Evolutionary conservation across 2,797 vertebrate genomes (phyloP).

Genomic region (Spea hammondii): DNA sequence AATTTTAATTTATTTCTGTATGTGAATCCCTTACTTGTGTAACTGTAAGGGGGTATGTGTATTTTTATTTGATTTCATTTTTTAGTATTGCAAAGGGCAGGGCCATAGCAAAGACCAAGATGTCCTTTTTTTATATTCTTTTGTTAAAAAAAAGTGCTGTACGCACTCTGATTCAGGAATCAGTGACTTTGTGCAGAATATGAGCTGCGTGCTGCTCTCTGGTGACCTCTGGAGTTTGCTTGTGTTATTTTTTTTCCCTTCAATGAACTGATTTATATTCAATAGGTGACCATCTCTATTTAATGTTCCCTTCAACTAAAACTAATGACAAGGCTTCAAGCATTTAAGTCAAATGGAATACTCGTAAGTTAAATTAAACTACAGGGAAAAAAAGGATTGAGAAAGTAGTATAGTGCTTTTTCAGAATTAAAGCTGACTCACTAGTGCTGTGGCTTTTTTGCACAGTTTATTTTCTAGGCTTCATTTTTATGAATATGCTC

Average conservation of each 20-base stretch:
- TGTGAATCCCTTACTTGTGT: background rate
- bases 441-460: background rate
- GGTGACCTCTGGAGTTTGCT: slow-evolving; percentile 61
- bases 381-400: slow-evolving; percentile 34
- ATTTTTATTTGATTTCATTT: background rate
- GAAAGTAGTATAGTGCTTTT: slow-evolving; percentile 18
- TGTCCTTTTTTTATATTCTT: background rate
- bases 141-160: background rate
- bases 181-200: background rate
- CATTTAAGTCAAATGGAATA: slow-evolving; percentile 43
- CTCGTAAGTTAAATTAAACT: slow-evolving; percentile 36
- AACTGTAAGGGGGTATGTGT: background rate
- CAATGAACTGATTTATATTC: slow-evolving; percentile 36
- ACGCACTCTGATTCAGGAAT: background rate
- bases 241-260: slow-evolving; percentile 51
- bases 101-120: background rate
- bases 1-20: background rate
- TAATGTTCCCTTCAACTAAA: slow-evolving; percentile 47
- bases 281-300: slow-evolving; percentile 34
- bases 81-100: background rate
- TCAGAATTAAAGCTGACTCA: slow-evolving; percentile 16
- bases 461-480: too few species aligned
- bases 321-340: slow-evolving; percentile 46
- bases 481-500: too few species aligned
- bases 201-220: slow-evolving; percentile 55